Conservation (phyloP, 2,888 invertebrate species). For the Notocelia uddmanniana region DNA sequence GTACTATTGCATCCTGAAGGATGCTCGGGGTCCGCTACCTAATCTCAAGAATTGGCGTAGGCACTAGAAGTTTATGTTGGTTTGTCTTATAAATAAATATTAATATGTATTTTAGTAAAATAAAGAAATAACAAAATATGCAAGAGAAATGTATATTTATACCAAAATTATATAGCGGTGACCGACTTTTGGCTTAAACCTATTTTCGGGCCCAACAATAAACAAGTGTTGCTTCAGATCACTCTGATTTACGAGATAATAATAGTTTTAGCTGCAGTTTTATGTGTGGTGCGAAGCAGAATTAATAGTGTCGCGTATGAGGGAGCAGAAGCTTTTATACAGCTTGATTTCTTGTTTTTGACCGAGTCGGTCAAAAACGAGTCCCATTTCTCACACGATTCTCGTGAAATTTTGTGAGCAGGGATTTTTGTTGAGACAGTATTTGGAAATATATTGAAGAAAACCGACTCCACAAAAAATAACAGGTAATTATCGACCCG, state of each 20-base stretch:
- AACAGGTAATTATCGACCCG: too few relatives aligned
- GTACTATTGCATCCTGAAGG: too few relatives aligned
- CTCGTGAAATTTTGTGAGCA: too few relatives aligned
- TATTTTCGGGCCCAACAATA: slow-evolving; percentile 30
- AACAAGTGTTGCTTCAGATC: slow-evolving; percentile 40
- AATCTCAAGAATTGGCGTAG: too few relatives aligned
- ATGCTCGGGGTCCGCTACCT: too few relatives aligned
- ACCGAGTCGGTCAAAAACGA: too few relatives aligned
- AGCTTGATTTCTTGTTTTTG: slow-evolving; percentile 5
- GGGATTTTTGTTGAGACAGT: too few relatives aligned
- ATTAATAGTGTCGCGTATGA: slow-evolving; percentile 25
- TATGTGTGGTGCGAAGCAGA: slow-evolving; percentile 26
- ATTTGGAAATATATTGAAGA: too few relatives aligned
- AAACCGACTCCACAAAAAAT: too few relatives aligned
- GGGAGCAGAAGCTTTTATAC: not conserved
- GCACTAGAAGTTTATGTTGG: too few relatives aligned
- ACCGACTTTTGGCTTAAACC: slow-evolving; percentile 28
- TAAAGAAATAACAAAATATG: not conserved
- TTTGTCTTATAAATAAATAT: too few relatives aligned
- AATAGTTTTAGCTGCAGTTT: slow-evolving; percentile 41
- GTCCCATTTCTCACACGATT: too few relatives aligned
- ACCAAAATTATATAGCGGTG: not conserved
- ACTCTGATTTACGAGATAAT: slow-evolving; percentile 33
- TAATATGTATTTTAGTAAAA: not conserved
- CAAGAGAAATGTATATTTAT: not conserved